These are phyloP conservation scores for Apodemia hepburni DNA, from an alignment of 2,888 invertebrate species.

Conservation along the genomic window DNA sequence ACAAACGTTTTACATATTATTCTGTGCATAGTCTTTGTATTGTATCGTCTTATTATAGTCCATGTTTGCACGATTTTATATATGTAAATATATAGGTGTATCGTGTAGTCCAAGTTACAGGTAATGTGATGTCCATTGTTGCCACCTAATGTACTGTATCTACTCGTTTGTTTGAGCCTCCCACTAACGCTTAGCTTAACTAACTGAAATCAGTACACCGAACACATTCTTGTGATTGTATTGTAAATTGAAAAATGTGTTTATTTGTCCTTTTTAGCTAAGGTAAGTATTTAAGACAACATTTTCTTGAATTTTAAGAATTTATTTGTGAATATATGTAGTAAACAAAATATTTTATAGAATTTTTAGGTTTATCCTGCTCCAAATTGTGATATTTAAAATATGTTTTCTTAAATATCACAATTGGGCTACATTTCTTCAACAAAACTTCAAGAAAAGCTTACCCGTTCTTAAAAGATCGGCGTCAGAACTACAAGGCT, in stretches of 20 bases:
- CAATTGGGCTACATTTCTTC: not conserved
- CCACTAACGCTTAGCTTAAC: conserved; percentile 6
- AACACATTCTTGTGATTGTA: not conserved
- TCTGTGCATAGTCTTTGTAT: conserved; percentile 1
- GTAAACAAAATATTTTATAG: not conserved
- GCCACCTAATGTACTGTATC: conserved; percentile 3
- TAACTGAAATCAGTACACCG: not conserved
- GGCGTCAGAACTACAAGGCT: not conserved
- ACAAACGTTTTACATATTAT: too few relatives aligned
- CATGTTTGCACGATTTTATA: not conserved
- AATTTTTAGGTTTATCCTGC: too few relatives aligned
- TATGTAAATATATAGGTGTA: not conserved
- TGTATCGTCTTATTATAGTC: not conserved
- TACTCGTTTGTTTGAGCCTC: conserved; percentile 6
- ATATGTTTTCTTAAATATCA: too few relatives aligned
- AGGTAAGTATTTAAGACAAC: not conserved
- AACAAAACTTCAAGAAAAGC: not conserved
- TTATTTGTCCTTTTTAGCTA: not conserved
- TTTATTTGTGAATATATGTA: not conserved
- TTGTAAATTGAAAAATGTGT: not conserved
- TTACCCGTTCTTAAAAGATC: too few relatives aligned
- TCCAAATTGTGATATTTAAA: too few relatives aligned
- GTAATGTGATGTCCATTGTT: not conserved
- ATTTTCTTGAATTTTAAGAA: not conserved
- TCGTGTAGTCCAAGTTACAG: not conserved